Evolutionary conservation across 2,888 invertebrate genomes (phyloP).

Genomic region (Acholoe squamosa): DNA sequence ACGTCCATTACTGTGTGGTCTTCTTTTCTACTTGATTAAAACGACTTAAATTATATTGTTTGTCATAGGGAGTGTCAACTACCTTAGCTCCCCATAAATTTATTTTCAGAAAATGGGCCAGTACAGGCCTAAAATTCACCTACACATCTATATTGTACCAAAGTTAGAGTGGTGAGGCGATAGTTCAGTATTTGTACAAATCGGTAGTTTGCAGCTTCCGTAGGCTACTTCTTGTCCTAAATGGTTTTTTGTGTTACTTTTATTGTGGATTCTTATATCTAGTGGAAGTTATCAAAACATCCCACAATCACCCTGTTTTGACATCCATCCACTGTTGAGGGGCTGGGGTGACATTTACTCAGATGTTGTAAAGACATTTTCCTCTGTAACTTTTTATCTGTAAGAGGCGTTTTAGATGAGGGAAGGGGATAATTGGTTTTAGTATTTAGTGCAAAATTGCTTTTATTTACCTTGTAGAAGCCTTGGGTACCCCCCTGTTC

Average conservation of each 20-base stretch:
- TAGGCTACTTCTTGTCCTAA: not conserved
- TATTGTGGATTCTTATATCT: not conserved
- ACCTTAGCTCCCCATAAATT: not conserved
- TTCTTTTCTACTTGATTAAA: not conserved
- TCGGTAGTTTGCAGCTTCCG: not conserved
- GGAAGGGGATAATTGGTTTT: too few species aligned
- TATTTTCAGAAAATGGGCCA: not conserved
- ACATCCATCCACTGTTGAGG: not conserved
- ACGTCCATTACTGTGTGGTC: not conserved
- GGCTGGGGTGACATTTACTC: not conserved
- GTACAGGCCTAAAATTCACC: not conserved
- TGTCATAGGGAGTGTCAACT: not conserved
- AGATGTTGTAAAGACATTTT: not conserved
- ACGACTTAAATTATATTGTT: not conserved
- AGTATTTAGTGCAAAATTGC: too few species aligned
- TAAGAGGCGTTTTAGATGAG: too few species aligned
- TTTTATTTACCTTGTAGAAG: too few species aligned
- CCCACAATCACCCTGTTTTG: not conserved
- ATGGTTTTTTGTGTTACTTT: not conserved
- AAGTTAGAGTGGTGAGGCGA: not conserved
- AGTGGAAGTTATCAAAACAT: not conserved
- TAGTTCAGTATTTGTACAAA: slow-evolving; percentile 37
- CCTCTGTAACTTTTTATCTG: not conserved
- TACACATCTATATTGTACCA: not conserved
- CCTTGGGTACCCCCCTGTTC: not conserved